Conservation (phyloP, 2,888 invertebrate species). For the Cosmia pyralina region DNA sequence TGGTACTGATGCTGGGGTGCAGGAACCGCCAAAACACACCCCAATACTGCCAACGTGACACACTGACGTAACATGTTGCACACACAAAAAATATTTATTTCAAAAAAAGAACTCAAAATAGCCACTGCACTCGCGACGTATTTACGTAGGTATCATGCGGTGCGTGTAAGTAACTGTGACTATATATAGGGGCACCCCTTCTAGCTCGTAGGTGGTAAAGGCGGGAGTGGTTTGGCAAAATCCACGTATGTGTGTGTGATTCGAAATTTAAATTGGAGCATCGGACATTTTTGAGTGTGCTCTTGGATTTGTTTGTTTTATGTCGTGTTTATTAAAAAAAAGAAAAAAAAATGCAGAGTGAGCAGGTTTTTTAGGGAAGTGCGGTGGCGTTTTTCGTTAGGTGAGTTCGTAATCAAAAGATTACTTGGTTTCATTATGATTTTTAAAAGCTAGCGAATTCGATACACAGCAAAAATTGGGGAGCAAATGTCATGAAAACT, state of each 20-base stretch:
- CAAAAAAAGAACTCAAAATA: constrained; percentile 68
- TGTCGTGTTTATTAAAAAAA: constrained; percentile 11
- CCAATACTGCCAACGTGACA: constrained; percentile 81
- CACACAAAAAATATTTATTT: constrained; percentile 73
- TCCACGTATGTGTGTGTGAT: constrained; percentile 60
- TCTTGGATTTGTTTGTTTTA: constrained; percentile 33
- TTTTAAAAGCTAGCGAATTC: background rate
- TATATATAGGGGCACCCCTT: constrained; percentile 88
- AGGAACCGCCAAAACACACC: constrained; percentile 80
- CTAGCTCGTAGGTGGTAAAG: constrained; percentile 74
- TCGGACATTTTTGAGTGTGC: constrained; percentile 52
- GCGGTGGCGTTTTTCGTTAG: too few relatives aligned
- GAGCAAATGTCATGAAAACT: background rate
- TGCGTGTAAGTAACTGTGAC: constrained; percentile 82
- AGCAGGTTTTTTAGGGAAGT: background rate
- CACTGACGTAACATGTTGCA: constrained; percentile 85
- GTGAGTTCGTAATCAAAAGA: constrained; percentile 3
- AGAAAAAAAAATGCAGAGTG: background rate
- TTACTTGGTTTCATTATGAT: background rate
- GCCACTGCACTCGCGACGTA: constrained; percentile 81
- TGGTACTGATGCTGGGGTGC: constrained; percentile 82
- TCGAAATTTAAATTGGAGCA: constrained; percentile 70
- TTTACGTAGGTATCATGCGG: constrained; percentile 78
- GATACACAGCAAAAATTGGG: background rate
- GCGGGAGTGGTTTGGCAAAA: constrained; percentile 74